phyloP scores from a whole-genome alignment of 2,113 vertebrate genomes.

The Deroptyus accipitrinus region DNA sequence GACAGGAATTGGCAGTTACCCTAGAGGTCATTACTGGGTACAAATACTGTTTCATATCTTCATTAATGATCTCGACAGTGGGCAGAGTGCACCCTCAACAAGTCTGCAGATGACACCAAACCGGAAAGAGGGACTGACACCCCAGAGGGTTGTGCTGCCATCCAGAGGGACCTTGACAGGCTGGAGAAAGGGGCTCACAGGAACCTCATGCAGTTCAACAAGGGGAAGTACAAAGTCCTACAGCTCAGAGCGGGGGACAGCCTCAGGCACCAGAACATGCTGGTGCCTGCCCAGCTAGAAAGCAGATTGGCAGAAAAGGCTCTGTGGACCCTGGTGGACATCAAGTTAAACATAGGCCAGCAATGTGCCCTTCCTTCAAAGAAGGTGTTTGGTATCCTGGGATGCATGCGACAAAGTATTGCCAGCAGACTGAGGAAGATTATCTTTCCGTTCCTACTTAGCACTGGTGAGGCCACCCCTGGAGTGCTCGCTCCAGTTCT shows the following conservation, averaged over 20 bases:
- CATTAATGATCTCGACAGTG: background rate
- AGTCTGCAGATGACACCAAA: background rate
- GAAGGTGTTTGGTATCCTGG: background rate
- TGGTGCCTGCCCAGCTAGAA: background rate
- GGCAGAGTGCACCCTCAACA: background rate
- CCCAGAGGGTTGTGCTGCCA: background rate
- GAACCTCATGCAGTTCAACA: background rate
- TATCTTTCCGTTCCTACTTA: background rate
- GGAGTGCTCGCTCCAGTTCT: background rate
- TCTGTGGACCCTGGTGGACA: background rate
- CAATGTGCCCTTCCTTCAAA: background rate
- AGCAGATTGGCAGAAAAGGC: background rate
- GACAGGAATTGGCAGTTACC: background rate
- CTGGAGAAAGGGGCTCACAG: too few relatives aligned
- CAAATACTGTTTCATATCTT: background rate
- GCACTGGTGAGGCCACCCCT: background rate
- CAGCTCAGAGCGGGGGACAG: background rate
- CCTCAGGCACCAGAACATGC: background rate
- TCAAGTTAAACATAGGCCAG: background rate
- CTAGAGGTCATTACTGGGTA: background rate
- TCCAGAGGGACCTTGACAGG: background rate
- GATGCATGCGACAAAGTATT: background rate
- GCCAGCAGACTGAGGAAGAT: background rate
- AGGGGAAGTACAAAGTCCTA: background rate
- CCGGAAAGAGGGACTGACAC: background rate